Evolutionary conservation across 2,888 invertebrate genomes (phyloP), one percentile per base, ranked within the genome.

Genomic region (Tenthredo livida): DNA sequence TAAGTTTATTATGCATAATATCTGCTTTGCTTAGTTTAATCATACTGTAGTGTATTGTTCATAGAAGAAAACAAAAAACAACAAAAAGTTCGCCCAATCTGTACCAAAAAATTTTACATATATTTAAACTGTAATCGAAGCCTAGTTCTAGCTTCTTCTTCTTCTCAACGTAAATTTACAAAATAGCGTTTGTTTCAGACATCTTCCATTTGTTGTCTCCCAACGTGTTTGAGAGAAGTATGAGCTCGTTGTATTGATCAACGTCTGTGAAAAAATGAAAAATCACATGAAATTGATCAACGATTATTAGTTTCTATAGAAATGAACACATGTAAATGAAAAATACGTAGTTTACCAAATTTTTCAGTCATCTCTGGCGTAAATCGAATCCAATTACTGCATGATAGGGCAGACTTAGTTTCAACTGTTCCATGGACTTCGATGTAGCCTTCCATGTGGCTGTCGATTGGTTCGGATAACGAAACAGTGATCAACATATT

Each of bases 341-440:
- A n/a, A n/a, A n/a, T n/a, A n/a, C n/a, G n/a, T n/a, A n/a, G n/a
- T n/a, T n/a, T 88, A 92, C 93, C 90, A 87, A 93, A 93, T 10
- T 88, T 86, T 43, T 88, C 84, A 7, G 88, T 88, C 77, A 90
- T 85, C 9, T 87, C 86, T 5, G 86, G 29, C 43, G 90, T 84
- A 47, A 92, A 91, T 15, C 87, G 86, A 1, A 90, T 12, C n/a
- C 86, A 92, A n/a, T 10, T 87, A 0, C 47, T 87, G 29, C 92
- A 91, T 0, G 88, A 83, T 75, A 93, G 86, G 0, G 92, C 92
- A 29, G 90, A 87, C 85, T 90, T 92, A 0, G 92, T 92, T 65
- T 90, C 88, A 0, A 89, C 86, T 0, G 86, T 89, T 10, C 93
- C 93, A 70, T 88, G 88, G 10, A 92, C 86, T 90, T 93, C 93